phyloP scores from a whole-genome alignment of 2,113 vertebrate genomes.

The Mirza zaza region DNA sequence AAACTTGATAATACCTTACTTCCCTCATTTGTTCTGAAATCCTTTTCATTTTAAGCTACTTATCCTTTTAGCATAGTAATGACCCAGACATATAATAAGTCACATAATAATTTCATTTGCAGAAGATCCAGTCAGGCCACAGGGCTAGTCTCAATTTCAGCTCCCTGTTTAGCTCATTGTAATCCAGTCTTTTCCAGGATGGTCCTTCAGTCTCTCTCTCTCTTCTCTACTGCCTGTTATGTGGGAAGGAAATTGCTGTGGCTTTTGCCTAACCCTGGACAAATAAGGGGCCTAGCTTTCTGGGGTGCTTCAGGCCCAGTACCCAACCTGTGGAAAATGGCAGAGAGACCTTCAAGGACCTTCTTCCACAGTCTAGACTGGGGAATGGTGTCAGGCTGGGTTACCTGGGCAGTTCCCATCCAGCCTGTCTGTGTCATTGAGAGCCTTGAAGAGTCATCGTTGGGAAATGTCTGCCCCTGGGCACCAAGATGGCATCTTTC shows the following conservation, averaged over 20 bases:
- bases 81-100: background rate
- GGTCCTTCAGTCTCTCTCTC: background rate
- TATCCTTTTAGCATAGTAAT: background rate
- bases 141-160: background rate
- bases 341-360: background rate
- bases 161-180: background rate
- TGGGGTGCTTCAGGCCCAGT: background rate
- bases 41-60: slow-evolving; percentile 36
- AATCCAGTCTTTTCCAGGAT: background rate
- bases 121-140: background rate
- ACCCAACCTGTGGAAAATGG: background rate
- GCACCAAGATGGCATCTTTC: background rate
- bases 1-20: slow-evolving; percentile 8
- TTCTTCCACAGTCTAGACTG: background rate
- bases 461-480: background rate
- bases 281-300: background rate
- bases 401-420: background rate
- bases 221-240: background rate
- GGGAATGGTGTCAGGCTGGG: background rate
- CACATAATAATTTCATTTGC: background rate
- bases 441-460: background rate
- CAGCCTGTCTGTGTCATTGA: background rate
- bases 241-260: background rate
- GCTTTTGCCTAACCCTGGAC: background rate
- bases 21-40: background rate